phyloP scores from a whole-genome alignment of 2,888 invertebrate species.

The Linnaemya vulpina region DNA sequence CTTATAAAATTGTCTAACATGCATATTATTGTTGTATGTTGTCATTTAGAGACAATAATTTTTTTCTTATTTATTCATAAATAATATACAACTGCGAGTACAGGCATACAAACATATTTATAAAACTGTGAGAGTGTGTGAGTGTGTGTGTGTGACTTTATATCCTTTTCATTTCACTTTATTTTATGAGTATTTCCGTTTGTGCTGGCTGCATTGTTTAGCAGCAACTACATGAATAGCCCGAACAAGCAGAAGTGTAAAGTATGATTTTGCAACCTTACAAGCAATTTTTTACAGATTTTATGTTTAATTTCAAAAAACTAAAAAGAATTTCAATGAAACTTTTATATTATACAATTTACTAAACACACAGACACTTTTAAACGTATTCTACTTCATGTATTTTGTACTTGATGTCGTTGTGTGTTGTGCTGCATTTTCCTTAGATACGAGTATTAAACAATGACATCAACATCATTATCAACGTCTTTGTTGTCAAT shows the following conservation, averaged over 20 bases:
- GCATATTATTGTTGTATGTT: conserved; percentile 51
- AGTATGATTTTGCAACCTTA: conserved; percentile 51
- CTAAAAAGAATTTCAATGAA: conserved; percentile 59
- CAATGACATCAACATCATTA: conserved; percentile 82
- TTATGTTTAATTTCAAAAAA: conserved; percentile 63
- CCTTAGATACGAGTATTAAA: conserved; percentile 76
- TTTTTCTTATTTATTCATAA: conserved; percentile 4
- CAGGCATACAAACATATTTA: background rate
- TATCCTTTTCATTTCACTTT: conserved; percentile 70
- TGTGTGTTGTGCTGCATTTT: conserved; percentile 60
- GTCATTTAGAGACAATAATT: conserved; percentile 16
- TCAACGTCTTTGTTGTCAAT: conserved; percentile 64
- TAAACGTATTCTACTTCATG: too few species aligned
- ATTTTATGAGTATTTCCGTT: conserved; percentile 68
- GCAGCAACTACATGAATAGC: conserved; percentile 10
- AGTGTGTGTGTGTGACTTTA: conserved; percentile 43
- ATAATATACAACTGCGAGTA: background rate
- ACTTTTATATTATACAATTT: conserved; percentile 57
- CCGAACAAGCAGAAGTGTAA: conserved; percentile 6
- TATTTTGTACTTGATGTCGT: too few species aligned
- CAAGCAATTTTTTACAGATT: conserved; percentile 62
- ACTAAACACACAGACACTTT: background rate
- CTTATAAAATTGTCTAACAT: conserved; percentile 57
- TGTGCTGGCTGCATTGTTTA: conserved; percentile 64
- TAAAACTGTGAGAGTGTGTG: background rate